These are phyloP conservation scores for Scopus umbretta DNA, from an alignment of 2,113 vertebrate species.

Conservation along the genomic window DNA sequence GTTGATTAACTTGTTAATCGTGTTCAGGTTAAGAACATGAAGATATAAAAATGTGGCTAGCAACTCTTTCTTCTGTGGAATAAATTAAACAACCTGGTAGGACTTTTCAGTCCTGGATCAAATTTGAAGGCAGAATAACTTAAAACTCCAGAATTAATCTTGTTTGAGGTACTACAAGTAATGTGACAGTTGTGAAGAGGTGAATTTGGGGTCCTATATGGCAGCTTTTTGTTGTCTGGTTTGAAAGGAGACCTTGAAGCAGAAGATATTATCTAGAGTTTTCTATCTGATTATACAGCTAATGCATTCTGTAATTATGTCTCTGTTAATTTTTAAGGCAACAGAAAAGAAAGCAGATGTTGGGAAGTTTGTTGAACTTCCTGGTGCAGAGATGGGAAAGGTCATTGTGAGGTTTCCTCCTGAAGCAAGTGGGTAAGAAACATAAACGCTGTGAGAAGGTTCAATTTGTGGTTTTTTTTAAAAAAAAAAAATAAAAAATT, in stretches of 20 bases:
- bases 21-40: background rate
- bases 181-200: background rate
- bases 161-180: background rate
- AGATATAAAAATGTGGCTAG: background rate
- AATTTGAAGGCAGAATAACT: background rate
- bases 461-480: background rate
- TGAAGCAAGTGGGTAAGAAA: constrained; percentile 93
- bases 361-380: constrained; percentile 96
- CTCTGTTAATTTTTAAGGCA: constrained; percentile 68
- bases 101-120: background rate
- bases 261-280: background rate
- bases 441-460: background rate
- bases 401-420: constrained; percentile 97
- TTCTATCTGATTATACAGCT: background rate
- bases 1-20: background rate
- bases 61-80: background rate
- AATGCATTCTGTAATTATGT: background rate
- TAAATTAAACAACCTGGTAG: background rate
- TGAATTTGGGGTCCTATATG: background rate
- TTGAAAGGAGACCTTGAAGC: background rate
- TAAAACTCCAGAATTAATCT: background rate
- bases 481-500: too few relatives aligned
- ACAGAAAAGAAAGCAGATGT: constrained; percentile 88
- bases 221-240: background rate
- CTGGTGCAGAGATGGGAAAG: constrained; percentile 95